Conservation (phyloP, 2,113 vertebrate genomes). For the Dipodomys ordii region DNA sequence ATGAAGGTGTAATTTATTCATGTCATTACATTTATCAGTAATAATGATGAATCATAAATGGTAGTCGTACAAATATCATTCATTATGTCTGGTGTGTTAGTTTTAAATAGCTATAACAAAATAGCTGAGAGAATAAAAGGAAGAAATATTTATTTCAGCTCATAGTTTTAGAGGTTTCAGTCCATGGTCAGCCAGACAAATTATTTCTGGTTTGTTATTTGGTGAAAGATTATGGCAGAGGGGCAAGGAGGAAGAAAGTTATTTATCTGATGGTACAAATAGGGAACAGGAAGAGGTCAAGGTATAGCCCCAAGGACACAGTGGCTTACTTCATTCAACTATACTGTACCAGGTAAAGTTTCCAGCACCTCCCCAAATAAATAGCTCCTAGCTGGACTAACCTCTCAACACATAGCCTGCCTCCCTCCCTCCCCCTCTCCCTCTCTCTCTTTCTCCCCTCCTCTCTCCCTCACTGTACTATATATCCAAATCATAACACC, state of each 20-base stretch:
- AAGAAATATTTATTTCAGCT: no score
- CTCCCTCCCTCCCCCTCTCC: no score
- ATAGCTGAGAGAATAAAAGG: background rate
- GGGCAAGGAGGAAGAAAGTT: no score
- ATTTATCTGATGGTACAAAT: no score
- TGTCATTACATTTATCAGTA: conserved; percentile 42
- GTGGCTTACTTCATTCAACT: background rate
- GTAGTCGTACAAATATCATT: conserved; percentile 16
- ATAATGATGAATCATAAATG: conserved; percentile 50
- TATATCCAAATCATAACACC: background rate
- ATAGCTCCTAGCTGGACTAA: background rate
- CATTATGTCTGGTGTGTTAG: conserved; percentile 34
- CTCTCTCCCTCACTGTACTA: no score
- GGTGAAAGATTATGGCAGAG: background rate
- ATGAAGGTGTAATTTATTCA: conserved; percentile 65
- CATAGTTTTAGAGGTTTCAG: no score
- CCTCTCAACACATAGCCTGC: background rate
- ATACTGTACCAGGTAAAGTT: background rate
- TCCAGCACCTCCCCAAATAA: background rate
- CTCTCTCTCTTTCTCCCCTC: no score
- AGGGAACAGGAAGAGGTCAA: no score
- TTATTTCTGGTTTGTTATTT: background rate
- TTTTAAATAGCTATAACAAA: background rate
- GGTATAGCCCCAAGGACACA: background rate
- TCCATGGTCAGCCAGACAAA: background rate